phyloP scores from a whole-genome alignment of 2,113 vertebrate genomes.

The Dendrocopos noguchii region DNA sequence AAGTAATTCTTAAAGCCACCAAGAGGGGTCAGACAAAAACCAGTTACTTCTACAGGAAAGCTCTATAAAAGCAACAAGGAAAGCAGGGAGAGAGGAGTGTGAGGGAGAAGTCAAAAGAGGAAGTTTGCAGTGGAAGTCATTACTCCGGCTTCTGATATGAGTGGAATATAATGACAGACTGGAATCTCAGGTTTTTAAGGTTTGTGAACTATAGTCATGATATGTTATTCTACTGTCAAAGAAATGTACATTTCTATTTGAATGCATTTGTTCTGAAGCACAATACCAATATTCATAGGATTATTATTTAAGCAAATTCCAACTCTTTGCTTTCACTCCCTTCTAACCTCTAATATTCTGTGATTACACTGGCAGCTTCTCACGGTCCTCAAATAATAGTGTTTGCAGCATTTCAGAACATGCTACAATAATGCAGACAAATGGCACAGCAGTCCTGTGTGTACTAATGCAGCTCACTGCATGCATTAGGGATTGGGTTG shows the following conservation, averaged over 20 bases:
- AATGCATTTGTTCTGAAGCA: not conserved
- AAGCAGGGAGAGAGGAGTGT: not conserved
- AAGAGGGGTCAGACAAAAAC: slow-evolving; percentile 39
- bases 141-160: not conserved
- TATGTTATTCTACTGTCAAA: not conserved
- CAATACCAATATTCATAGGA: not conserved
- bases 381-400: not conserved
- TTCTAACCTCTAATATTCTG: too few species aligned
- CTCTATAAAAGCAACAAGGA: not conserved
- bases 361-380: not conserved
- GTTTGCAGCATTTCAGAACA: not conserved
- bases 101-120: not conserved
- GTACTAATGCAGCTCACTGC: not conserved
- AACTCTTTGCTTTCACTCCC: not conserved
- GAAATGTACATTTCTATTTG: not conserved
- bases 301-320: not conserved
- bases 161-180: not conserved
- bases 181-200: not conserved
- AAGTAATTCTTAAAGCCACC: slow-evolving; percentile 22
- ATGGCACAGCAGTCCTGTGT: not conserved
- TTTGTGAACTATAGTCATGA: not conserved
- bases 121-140: not conserved
- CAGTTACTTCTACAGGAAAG: not conserved
- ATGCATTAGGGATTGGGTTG: not conserved
- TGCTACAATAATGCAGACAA: not conserved